Evolutionary conservation across 2,113 vertebrate genomes (phyloP).

Genomic region (Zosterops pallidus): DNA sequence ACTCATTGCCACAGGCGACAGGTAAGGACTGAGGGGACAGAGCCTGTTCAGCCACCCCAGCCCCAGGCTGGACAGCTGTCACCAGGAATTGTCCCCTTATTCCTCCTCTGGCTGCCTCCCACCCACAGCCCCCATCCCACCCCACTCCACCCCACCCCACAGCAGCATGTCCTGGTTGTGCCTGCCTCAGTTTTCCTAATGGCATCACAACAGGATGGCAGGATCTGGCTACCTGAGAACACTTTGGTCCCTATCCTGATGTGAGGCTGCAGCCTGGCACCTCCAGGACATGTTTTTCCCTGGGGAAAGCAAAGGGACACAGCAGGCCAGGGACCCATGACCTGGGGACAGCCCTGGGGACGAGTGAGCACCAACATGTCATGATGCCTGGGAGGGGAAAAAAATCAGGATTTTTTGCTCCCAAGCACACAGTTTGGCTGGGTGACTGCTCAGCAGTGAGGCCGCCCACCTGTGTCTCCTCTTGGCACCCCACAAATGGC

Average conservation of each 20-base stretch:
- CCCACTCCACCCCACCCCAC: rapidly evolving
- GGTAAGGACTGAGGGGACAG: not conserved
- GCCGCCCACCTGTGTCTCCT: not conserved
- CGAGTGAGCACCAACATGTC: rapidly evolving
- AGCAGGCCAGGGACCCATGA: rapidly evolving
- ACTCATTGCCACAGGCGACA: constrained; percentile 42
- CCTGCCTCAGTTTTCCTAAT: not conserved
- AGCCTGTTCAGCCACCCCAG: not conserved
- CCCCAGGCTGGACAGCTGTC: rapidly evolving
- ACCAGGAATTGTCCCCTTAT: not conserved
- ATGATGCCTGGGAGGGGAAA: not conserved
- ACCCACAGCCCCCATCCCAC: not conserved
- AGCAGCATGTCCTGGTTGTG: rapidly evolving
- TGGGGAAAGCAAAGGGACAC: rapidly evolving
- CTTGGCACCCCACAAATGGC: not conserved
- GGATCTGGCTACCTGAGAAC: not conserved
- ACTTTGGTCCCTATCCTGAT: not conserved
- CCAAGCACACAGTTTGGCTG: not conserved
- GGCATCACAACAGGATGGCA: rapidly evolving
- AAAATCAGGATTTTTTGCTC: not conserved
- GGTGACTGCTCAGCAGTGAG: not conserved
- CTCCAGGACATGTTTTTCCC: not conserved
- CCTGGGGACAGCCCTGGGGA: rapidly evolving
- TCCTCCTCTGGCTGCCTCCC: not conserved
- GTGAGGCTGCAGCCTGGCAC: not conserved